Conservation (phyloP, 2,888 invertebrate genomes). For the Phytoseiulus persimilis region DNA sequence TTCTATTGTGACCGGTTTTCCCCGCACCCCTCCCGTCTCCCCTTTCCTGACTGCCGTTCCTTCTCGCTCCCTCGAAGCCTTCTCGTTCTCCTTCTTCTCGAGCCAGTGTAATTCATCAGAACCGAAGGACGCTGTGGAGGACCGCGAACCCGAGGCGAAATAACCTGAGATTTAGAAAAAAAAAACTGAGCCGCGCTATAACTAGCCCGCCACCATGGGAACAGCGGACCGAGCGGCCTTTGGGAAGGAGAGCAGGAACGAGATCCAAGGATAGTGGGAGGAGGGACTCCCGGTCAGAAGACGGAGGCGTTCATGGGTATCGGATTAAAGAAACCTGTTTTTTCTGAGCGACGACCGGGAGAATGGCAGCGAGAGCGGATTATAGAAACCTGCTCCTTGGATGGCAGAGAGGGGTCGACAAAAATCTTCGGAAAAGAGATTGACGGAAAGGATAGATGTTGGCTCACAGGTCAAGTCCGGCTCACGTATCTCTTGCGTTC, state of each 20-base stretch:
- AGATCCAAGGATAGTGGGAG: neutral
- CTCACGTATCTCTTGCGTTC: too few species aligned
- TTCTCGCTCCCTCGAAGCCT: neutral
- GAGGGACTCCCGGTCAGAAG: neutral
- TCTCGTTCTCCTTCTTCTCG: neutral
- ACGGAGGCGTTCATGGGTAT: neutral
- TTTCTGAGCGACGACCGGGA: neutral
- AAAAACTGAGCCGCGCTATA: neutral
- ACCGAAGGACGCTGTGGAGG: neutral
- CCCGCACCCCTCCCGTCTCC: too few species aligned
- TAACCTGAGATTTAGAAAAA: neutral
- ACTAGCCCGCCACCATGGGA: neutral
- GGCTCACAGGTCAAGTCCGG: neutral
- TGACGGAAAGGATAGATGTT: neutral
- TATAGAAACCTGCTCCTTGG: neutral
- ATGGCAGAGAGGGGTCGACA: neutral
- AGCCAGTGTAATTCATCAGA: neutral
- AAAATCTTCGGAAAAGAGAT: neutral
- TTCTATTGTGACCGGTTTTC: neutral
- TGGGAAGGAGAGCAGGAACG: neutral
- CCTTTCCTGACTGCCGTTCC: neutral
- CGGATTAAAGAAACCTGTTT: neutral
- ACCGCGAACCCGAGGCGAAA: neutral
- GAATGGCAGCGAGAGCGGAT: neutral
- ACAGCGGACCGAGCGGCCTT: neutral